Base-by-base conservation (phyloP, 2,113 vertebrate species). In the Psilopogon haemacephalus region DNA sequence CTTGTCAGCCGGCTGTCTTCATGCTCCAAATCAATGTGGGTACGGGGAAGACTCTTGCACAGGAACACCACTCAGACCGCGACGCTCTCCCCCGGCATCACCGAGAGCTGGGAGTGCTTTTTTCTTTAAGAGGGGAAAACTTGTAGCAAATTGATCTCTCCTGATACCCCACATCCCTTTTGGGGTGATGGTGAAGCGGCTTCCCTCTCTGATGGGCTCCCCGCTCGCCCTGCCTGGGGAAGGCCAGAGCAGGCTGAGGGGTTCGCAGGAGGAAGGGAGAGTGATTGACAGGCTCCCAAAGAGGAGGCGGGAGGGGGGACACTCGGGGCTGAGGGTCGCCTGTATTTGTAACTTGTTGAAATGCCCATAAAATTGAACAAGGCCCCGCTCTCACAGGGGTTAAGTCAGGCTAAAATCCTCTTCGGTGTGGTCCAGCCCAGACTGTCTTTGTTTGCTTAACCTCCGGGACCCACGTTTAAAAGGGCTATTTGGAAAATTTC, bases 381-480 rank as follows among this genome's bases (percentile, higher is more conserved):
- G 98, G 98, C 97, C 97, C 87, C 85, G 88, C 97, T 98, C 97
- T 98, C 98, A 97, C 88, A 98, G 97, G 97, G 98, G 97, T 96
- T 97, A 96, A 98, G 96, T 97, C 97, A 97, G 97, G 97, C 97
- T 98, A 96, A 98, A 97, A 97, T 97, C 97, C 98, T 98, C 98
- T 98, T 97, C 98, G 89, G 98, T 99, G 98, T 99, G 98, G 98
- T 99, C 98, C 98, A 97, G 98, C 97, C 97, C 97, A 98, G 98
- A 94, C 98, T 97, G 98, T 97, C 98, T 98, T 98, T 99, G 98
- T 99, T 99, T 99, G 89, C 98, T 98, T 99, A 99, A 99, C 98
- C 98, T 97, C 97, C 92, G 95, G 95, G 98, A 98, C 98, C 98
- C 91, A 67, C 96, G 97, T 98, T 99, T 98, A 98, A 98, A 98